phyloP scores from a whole-genome alignment of 1,140 invertebrate species.

The Pseudomyrmex concolor region DNA sequence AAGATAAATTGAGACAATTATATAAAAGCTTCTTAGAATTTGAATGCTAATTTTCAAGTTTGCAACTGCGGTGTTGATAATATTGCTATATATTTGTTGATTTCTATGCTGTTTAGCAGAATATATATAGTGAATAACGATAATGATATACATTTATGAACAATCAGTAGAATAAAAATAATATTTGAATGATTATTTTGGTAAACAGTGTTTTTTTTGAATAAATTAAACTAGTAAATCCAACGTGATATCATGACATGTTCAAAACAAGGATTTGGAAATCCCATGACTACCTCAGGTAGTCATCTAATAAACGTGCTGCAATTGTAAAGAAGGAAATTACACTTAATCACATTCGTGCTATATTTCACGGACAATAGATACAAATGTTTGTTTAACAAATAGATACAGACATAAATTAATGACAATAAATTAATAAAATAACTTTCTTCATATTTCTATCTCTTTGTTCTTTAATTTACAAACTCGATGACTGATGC shows the following conservation, averaged over 20 bases:
- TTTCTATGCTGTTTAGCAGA: too few species aligned
- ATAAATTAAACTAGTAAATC: background rate
- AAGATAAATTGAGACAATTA: constrained; percentile 43
- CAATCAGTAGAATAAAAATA: too few species aligned
- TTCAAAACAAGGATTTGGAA: constrained; percentile 13
- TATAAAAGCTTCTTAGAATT: constrained; percentile 24
- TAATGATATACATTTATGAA: background rate
- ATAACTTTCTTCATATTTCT: background rate
- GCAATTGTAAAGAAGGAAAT: background rate
- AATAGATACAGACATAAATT: too few species aligned
- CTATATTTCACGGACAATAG: too few species aligned
- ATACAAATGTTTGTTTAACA: too few species aligned
- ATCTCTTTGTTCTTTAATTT: background rate
- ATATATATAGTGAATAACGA: background rate
- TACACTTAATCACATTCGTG: background rate
- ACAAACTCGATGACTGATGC: background rate
- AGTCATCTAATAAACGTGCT: constrained; percentile 42
- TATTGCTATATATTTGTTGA: background rate
- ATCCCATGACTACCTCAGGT: constrained; percentile 41
- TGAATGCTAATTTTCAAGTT: constrained; percentile 15
- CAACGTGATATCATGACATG: background rate
- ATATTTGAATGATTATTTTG: background rate
- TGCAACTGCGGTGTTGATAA: background rate
- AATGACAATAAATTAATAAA: background rate
- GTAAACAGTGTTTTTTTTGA: constrained; percentile 9